Percentiles rank a stretch among this genome's conserved stretches.
Conservation (phyloP, 2,888 invertebrate species). For the Cinara cedri region DNA sequence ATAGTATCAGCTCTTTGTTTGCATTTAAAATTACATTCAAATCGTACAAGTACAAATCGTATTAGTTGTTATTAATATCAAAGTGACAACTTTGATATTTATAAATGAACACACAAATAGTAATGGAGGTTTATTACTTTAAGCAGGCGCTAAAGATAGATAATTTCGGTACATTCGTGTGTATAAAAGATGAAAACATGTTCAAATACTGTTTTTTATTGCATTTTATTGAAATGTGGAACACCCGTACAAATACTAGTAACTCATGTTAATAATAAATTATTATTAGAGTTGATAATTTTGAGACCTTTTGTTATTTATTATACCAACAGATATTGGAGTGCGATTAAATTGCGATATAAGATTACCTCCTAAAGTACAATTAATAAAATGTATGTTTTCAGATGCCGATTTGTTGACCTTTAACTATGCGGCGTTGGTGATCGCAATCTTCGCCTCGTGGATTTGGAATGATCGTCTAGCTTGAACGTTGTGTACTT, state of each 20-base stretch:
- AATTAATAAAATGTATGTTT: background rate
- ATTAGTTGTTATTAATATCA: too few relatives aligned
- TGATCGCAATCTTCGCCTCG: slow-evolving; percentile 21
- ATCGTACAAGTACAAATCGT: too few relatives aligned
- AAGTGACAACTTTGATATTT: too few relatives aligned
- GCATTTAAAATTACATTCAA: too few relatives aligned
- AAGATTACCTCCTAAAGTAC: background rate
- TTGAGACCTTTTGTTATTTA: background rate
- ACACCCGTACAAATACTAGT: too few relatives aligned
- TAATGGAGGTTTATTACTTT: too few relatives aligned
- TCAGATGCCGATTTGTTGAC: slow-evolving; percentile 41
- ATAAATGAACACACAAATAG: too few relatives aligned
- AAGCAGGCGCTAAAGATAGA: background rate
- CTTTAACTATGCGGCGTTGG: slow-evolving; percentile 15
- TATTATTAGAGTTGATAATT: background rate
- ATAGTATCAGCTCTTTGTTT: too few relatives aligned
- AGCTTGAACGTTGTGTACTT: slow-evolving; percentile 9
- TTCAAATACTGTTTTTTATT: background rate
- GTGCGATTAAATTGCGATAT: too few relatives aligned
- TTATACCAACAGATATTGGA: too few relatives aligned
- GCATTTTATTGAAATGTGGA: too few relatives aligned
- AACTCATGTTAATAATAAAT: too few relatives aligned
- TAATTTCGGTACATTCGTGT: slow-evolving; percentile 12
- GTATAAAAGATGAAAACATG: background rate
- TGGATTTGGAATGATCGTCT: slow-evolving; percentile 45